Conservation (phyloP, 30 jellyfish, hydroid and myxozoan genomes). For the Aurelia coerulea region DNA sequence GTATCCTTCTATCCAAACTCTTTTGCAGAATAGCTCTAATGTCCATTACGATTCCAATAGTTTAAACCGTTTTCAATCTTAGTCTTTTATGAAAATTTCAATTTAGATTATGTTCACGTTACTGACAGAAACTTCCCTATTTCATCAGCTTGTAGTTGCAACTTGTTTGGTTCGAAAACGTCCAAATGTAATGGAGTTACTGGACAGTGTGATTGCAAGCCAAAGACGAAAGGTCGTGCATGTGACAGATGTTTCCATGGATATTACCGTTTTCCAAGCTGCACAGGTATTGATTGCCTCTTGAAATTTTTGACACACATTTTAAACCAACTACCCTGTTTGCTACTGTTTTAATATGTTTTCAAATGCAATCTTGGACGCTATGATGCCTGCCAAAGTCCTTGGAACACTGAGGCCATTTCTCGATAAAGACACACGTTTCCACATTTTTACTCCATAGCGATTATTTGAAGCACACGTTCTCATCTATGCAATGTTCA, state of each 20-base stretch:
- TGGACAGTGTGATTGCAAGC: constrained; percentile 89
- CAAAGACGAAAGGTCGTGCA: constrained; percentile 56
- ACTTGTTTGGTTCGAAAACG: constrained; percentile 35
- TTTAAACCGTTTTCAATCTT: too few species aligned
- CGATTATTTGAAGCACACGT: too few species aligned
- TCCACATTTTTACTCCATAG: too few species aligned
- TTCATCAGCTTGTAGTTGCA: constrained; percentile 51
- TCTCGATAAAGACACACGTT: too few species aligned
- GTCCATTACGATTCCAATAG: background rate
- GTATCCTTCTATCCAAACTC: too few species aligned
- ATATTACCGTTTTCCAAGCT: constrained; percentile 29
- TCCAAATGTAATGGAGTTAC: constrained; percentile 43
- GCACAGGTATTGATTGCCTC: constrained; percentile 8
- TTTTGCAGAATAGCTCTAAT: too few species aligned
- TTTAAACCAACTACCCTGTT: background rate
- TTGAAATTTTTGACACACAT: background rate
- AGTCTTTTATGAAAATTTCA: background rate
- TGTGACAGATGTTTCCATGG: constrained; percentile 79
- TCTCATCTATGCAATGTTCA: too few species aligned
- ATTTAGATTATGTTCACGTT: background rate
- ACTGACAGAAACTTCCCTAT: background rate
- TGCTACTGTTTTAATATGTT: too few species aligned
- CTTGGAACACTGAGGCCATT: too few species aligned
- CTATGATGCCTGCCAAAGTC: too few species aligned
- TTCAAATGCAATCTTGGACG: too few species aligned